Conservation (phyloP, 2,113 vertebrate genomes). For the Neodontobutis hainanensis region DNA sequence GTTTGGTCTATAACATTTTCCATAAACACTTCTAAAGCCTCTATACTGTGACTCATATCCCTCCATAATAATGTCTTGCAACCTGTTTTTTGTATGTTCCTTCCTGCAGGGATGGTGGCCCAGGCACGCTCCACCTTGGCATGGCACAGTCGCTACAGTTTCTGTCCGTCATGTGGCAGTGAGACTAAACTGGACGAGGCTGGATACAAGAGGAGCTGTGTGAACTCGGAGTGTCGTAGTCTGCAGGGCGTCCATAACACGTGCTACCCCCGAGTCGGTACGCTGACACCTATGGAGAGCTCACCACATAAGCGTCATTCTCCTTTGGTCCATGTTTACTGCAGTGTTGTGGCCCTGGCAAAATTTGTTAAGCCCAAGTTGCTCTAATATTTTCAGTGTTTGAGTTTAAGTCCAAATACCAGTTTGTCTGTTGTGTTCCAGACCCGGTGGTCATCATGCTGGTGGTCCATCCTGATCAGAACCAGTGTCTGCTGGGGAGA, state of each 20-base stretch:
- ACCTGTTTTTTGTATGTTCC: background rate
- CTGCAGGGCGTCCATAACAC: conserved; percentile 90
- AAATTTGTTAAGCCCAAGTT: too few species aligned
- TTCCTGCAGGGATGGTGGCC: conserved; percentile 84
- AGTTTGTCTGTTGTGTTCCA: conserved; percentile 41
- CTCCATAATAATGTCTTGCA: background rate
- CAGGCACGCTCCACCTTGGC: conserved; percentile 90
- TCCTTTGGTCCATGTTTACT: too few species aligned
- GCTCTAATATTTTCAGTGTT: too few species aligned
- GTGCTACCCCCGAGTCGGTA: conserved; percentile 93
- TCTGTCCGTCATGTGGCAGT: conserved; percentile 91
- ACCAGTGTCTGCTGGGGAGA: conserved; percentile 91
- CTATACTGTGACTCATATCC: background rate
- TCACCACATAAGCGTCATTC: too few species aligned
- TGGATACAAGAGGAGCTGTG: conserved; percentile 91
- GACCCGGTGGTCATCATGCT: conserved; percentile 98
- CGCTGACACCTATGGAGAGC: conserved; percentile 25
- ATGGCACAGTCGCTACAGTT: conserved; percentile 88
- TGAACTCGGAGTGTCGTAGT: conserved; percentile 84
- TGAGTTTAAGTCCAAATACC: too few species aligned
- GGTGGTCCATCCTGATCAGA: conserved; percentile 92
- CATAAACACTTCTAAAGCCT: too few species aligned
- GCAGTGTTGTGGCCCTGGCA: too few species aligned
- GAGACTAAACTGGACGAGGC: conserved; percentile 84
- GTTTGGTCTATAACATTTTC: background rate